Evolutionary conservation across 2,888 invertebrate genomes (phyloP).

Genomic region (Melanotus villosus): DNA sequence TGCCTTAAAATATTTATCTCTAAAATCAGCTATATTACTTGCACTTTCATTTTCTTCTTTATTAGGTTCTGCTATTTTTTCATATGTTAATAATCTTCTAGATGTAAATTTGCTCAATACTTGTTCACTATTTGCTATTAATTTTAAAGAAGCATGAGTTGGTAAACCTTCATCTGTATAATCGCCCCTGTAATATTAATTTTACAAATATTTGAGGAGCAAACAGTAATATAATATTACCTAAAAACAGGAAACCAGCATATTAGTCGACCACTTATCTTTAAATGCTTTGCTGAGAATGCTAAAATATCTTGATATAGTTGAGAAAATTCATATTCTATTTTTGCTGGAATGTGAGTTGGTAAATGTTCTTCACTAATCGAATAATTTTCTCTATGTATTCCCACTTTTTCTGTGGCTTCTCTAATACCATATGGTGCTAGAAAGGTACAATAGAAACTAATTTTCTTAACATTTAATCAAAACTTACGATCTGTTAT

Average conservation of each 20-base stretch:
- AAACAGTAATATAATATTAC: slow-evolving; percentile 63
- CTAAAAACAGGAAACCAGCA: slow-evolving; percentile 96
- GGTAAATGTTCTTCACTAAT: slow-evolving; percentile 77
- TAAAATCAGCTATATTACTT: slow-evolving; percentile 69
- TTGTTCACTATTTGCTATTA: slow-evolving; percentile 93
- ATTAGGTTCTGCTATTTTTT: slow-evolving; percentile 77
- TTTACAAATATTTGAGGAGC: not conserved
- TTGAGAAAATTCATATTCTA: slow-evolving; percentile 86
- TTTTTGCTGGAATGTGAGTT: slow-evolving; percentile 87
- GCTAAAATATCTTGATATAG: slow-evolving; percentile 88
- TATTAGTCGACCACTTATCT: slow-evolving; percentile 85
- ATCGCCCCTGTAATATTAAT: slow-evolving; percentile 73
- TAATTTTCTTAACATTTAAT: not conserved
- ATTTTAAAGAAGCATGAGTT: slow-evolving; percentile 80
- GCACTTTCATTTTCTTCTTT: slow-evolving; percentile 62
- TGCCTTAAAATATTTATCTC: slow-evolving; percentile 80
- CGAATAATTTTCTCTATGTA: slow-evolving; percentile 72
- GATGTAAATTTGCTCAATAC: slow-evolving; percentile 84
- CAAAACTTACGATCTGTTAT: slow-evolving; percentile 93
- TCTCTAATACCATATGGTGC: slow-evolving; percentile 99
- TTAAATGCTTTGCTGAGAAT: slow-evolving; percentile 86
- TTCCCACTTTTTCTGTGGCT: slow-evolving; percentile 89
- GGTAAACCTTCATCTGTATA: slow-evolving; percentile 84
- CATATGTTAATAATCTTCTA: slow-evolving; percentile 88
- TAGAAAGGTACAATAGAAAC: slow-evolving; percentile 69